Percentiles rank a stretch among this genome's conserved stretches.
Conservation (phyloP, 2,888 invertebrate species). For the Branchipolynoe longqiensis region DNA sequence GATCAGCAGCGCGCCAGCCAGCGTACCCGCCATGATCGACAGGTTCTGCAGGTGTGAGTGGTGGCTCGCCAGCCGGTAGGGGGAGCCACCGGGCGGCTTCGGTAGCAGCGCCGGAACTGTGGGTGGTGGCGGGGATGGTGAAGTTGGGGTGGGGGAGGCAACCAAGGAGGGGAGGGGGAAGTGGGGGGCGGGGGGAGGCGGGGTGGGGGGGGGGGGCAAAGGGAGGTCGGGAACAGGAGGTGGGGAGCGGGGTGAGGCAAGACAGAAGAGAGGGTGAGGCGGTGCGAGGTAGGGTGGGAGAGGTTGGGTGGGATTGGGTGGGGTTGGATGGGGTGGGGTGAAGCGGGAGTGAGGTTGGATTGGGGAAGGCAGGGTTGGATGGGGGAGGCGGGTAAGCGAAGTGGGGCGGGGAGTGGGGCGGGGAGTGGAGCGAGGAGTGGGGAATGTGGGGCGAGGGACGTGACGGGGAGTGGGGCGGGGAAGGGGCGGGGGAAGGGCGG, state of each 20-base stretch:
- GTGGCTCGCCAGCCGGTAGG: constrained; percentile 26
- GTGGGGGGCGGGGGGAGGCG: not conserved
- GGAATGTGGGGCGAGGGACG: no score
- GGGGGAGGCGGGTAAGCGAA: no score
- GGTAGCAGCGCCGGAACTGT: constrained; percentile 44
- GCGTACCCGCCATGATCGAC: constrained; percentile 89
- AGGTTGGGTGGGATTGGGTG: not conserved
- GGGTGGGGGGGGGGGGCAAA: not conserved
- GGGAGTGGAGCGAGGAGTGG: no score
- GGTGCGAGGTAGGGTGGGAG: not conserved
- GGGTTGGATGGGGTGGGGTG: not conserved
- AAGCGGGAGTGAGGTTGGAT: no score
- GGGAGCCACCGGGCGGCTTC: constrained; percentile 22
- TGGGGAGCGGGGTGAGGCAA: not conserved
- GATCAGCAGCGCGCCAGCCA: constrained; percentile 88
- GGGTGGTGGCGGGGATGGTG: no score
- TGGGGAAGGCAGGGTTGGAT: no score
- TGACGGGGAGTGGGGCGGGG: no score
- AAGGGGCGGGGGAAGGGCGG: no score
- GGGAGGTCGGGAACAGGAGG: not conserved
- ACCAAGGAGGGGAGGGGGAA: no score
- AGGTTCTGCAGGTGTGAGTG: constrained; percentile 84
- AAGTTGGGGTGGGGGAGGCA: no score
- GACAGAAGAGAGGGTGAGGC: not conserved
- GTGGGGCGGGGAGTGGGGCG: no score